Conservation (phyloP, 1,140 invertebrate genomes). For the Drosophila triauraria region DNA sequence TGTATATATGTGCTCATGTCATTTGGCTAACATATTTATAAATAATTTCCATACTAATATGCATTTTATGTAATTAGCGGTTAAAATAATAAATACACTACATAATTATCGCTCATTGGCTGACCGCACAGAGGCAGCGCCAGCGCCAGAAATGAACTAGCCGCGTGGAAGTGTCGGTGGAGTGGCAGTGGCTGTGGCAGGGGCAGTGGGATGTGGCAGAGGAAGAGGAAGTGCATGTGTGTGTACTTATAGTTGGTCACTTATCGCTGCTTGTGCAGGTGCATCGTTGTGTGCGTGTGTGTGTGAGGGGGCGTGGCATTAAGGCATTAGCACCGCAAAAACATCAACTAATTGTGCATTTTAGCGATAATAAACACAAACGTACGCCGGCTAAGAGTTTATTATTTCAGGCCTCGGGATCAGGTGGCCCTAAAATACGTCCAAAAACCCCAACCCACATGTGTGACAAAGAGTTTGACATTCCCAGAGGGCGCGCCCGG, state of each 20-base stretch:
- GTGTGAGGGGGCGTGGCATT: slow-evolving; percentile 52
- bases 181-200: not conserved
- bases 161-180: slow-evolving; percentile 12
- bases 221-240: slow-evolving; percentile 9
- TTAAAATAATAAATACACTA: slow-evolving; percentile 83
- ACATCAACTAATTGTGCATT: slow-evolving; percentile 84
- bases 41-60: slow-evolving; percentile 82
- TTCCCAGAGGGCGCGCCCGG: slow-evolving; percentile 37
- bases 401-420: slow-evolving; percentile 71
- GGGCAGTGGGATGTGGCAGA: slow-evolving; percentile 4
- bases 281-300: slow-evolving; percentile 25
- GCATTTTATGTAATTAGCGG: slow-evolving; percentile 84
- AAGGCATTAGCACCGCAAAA: slow-evolving; percentile 81
- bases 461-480: slow-evolving; percentile 74
- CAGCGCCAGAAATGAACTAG: slow-evolving; percentile 65
- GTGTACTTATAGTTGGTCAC: slow-evolving; percentile 52
- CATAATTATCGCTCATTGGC: slow-evolving; percentile 79
- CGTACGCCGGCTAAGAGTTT: slow-evolving; percentile 63
- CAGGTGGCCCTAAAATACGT: slow-evolving; percentile 33
- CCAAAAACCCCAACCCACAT: slow-evolving; percentile 11
- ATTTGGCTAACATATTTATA: slow-evolving; percentile 78
- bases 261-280: slow-evolving; percentile 66
- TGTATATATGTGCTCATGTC: slow-evolving; percentile 38
- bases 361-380: slow-evolving; percentile 77
- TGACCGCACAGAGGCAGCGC: slow-evolving; percentile 65